Evolutionary conservation across 2,888 invertebrate species (phyloP), one percentile per base, ranked within the genome.

Genomic region (Philhelius pedissequus): DNA sequence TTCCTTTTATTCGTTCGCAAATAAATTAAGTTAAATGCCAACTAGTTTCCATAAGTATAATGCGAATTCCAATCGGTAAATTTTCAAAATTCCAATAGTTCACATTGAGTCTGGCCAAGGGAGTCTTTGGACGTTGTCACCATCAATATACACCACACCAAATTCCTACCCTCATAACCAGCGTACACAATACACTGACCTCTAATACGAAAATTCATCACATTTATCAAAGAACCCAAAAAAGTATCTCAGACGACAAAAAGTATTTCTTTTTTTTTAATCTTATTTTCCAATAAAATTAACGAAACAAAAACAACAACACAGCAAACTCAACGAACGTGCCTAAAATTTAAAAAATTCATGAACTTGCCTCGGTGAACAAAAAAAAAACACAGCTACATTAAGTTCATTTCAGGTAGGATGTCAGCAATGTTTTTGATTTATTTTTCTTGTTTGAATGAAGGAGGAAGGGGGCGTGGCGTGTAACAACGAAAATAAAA

Each of bases 181-280:
- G 27, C 43, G 3, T 7, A 1, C 43, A 43, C 74, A 52, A 70
- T 62, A 43, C 78, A 73, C 71, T 76, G 81, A 81, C 81, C 81
- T 76, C 66, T 66, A 71, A 50, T 50, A 27, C 54, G 9, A 62
- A 38, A 27, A 62, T 18, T 52, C 45, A 66, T 60, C 38, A 60
- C 60, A 79, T 60, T 74, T 74, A 38, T 74, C 79, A 62, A 52
- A 50, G 32, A 20, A 45, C 25, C 45, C 9, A 43, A 45, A 62
- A 60, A 43, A 62, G 43, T 62, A 43, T 45, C 62, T 30, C 43
- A 13, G 20, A 54, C 45, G 45, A 64, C 48, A 32, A 32, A n/a
- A 64, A 64, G 20, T 45, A 6, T 30, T 64, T n/a, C n/a, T n/a
- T 30, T 35, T 27, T 45, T 18, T 30, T 30, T 60, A n/a, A 43